Evolutionary conservation across 2,888 invertebrate genomes (phyloP).

Genomic region (Scrobipalpa atriplicella): DNA sequence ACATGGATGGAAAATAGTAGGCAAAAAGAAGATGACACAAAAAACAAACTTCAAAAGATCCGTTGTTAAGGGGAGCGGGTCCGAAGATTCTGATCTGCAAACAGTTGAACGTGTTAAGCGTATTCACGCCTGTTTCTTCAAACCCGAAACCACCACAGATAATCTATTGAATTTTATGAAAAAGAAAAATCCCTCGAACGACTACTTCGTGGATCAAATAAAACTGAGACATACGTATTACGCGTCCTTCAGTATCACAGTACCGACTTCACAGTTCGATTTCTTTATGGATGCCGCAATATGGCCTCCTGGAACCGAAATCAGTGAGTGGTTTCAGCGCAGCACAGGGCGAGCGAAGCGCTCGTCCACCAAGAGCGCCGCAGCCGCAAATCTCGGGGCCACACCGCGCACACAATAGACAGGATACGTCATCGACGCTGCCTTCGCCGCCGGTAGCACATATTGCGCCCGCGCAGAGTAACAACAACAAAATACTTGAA

Average conservation of each 20-base stretch:
- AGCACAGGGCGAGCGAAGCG: slow-evolving; percentile 20
- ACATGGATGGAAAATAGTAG: not conserved
- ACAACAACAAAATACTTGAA: no score
- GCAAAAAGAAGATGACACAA: not conserved
- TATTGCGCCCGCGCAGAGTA: no score
- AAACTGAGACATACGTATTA: slow-evolving; percentile 27
- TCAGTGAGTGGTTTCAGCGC: slow-evolving; percentile 29
- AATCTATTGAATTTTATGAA: slow-evolving; percentile 16
- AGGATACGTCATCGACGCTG: not conserved
- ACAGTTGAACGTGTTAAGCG: slow-evolving; percentile 21
- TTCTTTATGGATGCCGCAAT: slow-evolving; percentile 26
- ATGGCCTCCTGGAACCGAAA: slow-evolving; percentile 26
- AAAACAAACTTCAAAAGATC: not conserved
- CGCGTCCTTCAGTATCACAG: slow-evolving; percentile 25
- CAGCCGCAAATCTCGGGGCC: not conserved
- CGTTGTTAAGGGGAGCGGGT: slow-evolving; percentile 14
- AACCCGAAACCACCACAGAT: slow-evolving; percentile 12
- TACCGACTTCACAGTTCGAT: slow-evolving; percentile 17
- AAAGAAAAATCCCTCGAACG: not conserved
- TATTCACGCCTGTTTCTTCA: slow-evolving; percentile 28
- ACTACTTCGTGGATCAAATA: slow-evolving; percentile 14
- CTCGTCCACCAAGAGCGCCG: slow-evolving; percentile 8
- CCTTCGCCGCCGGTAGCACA: no score
- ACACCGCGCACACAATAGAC: not conserved
- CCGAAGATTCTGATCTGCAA: slow-evolving; percentile 11